Conservation (phyloP, 2,888 invertebrate genomes). For the Conistra vaccinii region DNA sequence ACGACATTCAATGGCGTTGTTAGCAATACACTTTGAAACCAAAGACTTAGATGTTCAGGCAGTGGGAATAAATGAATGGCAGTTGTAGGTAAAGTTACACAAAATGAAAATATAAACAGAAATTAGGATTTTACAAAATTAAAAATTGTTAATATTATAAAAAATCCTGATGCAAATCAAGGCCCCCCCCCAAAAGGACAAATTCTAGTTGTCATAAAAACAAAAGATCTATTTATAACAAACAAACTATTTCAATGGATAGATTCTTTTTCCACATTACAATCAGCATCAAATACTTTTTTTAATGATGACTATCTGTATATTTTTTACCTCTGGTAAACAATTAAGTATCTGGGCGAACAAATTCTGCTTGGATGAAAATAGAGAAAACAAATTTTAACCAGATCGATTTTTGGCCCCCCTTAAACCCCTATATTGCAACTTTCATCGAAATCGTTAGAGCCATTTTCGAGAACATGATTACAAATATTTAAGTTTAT, state of each 20-base stretch:
- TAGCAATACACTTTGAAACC: neutral
- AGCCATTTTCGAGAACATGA: too few relatives aligned
- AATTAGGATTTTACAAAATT: neutral
- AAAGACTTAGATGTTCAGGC: neutral
- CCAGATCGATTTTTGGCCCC: too few relatives aligned
- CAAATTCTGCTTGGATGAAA: too few relatives aligned
- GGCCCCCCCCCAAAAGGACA: neutral
- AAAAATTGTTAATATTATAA: neutral
- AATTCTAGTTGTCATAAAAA: neutral
- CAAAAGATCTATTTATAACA: neutral
- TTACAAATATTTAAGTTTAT: too few relatives aligned
- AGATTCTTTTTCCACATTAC: neutral
- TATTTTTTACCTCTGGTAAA: neutral
- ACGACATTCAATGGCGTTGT: neutral
- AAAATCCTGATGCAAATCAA: neutral
- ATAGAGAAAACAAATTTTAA: too few relatives aligned
- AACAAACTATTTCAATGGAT: neutral
- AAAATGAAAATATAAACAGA: neutral
- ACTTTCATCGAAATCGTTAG: too few relatives aligned
- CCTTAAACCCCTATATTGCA: too few relatives aligned
- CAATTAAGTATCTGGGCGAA: too few relatives aligned
- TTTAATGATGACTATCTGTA: neutral
- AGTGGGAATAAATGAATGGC: neutral
- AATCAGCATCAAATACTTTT: neutral
- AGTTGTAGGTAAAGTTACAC: neutral